A percentile compares a stretch with the other conserved stretches of the same genome.
phyloP scores from a whole-genome alignment of 1,140 invertebrate species.

The Melitaea cinxia region DNA sequence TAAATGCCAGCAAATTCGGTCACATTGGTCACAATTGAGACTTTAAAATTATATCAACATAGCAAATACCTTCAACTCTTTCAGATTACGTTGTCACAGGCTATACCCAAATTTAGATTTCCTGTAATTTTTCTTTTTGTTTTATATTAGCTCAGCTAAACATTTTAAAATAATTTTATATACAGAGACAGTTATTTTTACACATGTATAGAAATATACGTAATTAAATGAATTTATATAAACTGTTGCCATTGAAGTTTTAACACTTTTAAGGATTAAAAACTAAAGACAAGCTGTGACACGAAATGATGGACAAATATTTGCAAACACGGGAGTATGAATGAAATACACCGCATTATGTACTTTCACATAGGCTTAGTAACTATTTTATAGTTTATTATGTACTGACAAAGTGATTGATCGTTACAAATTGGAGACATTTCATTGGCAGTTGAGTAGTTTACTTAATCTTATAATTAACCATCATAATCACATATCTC shows the following conservation, averaged over 20 bases:
- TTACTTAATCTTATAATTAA: constrained; percentile 32
- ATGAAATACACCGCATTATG: background rate
- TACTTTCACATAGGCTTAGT: background rate
- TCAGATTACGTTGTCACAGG: background rate
- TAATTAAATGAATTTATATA: no score
- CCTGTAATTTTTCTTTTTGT: no score
- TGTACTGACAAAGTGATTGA: constrained; percentile 10
- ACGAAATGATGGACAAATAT: background rate
- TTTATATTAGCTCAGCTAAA: no score
- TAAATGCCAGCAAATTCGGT: background rate
- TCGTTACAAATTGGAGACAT: constrained; percentile 21
- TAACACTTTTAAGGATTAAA: background rate
- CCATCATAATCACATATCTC: constrained; percentile 24
- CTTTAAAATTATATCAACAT: background rate
- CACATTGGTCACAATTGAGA: background rate
- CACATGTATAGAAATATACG: no score
- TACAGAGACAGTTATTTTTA: background rate
- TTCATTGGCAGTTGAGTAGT: constrained; percentile 38
- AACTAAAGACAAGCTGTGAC: background rate
- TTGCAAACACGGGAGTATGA: background rate
- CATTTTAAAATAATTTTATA: background rate
- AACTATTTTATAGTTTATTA: constrained; percentile 6
- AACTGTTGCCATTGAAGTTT: no score
- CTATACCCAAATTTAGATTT: background rate
- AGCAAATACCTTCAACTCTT: background rate